Percentiles rank a stretch among this genome's conserved stretches.
Conservation (phyloP, 2,797 vertebrate genomes). For the Myoxocephalus aenaeus region DNA sequence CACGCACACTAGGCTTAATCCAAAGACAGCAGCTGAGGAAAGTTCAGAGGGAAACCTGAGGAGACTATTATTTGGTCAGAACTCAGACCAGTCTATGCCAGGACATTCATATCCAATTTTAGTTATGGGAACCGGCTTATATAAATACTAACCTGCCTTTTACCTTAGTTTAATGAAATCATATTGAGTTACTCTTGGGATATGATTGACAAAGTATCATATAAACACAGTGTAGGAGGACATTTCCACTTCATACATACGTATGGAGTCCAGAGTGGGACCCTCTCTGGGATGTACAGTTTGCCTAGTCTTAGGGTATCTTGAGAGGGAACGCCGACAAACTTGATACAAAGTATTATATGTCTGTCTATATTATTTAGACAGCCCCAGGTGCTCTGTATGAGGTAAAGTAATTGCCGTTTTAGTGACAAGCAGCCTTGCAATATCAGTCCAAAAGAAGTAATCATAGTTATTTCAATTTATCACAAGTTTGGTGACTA, state of each 20-base stretch:
- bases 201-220: slow-evolving; percentile 1
- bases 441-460: slow-evolving; percentile 68
- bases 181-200: background rate
- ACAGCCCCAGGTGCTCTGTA: background rate
- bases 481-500: slow-evolving; percentile 39
- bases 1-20: background rate
- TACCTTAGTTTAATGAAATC: background rate
- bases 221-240: background rate
- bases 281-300: too few species aligned
- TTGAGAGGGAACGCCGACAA: too few species aligned
- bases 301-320: too few species aligned
- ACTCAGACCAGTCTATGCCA: background rate
- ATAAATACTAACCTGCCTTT: slow-evolving; percentile 4
- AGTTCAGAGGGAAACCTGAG: slow-evolving; percentile 27
- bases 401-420: slow-evolving; percentile 23
- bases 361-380: background rate
- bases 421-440: slow-evolving; percentile 17
- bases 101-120: slow-evolving; percentile 1
- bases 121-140: background rate
- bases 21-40: slow-evolving; percentile 17
- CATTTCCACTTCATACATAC: slow-evolving; percentile 2
- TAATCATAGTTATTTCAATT: slow-evolving; percentile 67
- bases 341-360: too few species aligned
- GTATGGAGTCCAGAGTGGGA: slow-evolving; percentile 9
- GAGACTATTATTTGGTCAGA: slow-evolving; percentile 12